Percentiles rank a stretch among this genome's conserved stretches.
phyloP scores from a whole-genome alignment of 2,113 vertebrate species.

The Lynx canadensis region DNA sequence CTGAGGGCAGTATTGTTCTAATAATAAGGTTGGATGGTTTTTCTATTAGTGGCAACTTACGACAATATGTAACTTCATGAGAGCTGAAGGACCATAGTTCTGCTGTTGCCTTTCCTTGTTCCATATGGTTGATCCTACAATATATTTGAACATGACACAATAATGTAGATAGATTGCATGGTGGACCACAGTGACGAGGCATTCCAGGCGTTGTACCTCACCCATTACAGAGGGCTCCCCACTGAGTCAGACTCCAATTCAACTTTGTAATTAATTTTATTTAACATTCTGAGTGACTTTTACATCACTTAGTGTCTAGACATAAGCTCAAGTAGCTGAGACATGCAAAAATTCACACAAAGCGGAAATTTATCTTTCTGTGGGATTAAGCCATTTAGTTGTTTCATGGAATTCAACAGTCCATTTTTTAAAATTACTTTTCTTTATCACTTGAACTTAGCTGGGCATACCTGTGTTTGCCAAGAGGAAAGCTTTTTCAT shows the following conservation, averaged over 20 bases:
- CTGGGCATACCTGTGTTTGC: neutral
- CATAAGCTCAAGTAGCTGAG: neutral
- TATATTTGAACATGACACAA: neutral
- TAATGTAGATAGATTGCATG: neutral
- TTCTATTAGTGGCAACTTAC: neutral
- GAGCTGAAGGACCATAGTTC: neutral
- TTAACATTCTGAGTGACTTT: neutral
- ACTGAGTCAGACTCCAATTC: neutral
- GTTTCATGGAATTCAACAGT: slow-evolving; percentile 37
- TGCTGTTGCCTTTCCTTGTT: neutral
- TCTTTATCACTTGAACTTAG: slow-evolving; percentile 7
- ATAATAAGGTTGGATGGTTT: slow-evolving; percentile 13
- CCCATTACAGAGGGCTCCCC: neutral
- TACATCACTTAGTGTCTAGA: neutral
- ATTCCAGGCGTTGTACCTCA: neutral
- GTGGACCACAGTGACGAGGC: neutral
- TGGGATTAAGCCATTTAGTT: neutral
- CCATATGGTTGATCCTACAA: neutral
- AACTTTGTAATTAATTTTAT: slow-evolving; percentile 6
- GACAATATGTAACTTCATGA: neutral
- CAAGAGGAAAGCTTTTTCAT: neutral
- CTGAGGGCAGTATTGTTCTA: neutral
- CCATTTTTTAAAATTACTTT: neutral
- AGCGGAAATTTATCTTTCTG: neutral
- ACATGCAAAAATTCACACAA: slow-evolving; percentile 17